Evolutionary conservation across 2,113 vertebrate species (phyloP).

Genomic region (Platysteira castanea): DNA sequence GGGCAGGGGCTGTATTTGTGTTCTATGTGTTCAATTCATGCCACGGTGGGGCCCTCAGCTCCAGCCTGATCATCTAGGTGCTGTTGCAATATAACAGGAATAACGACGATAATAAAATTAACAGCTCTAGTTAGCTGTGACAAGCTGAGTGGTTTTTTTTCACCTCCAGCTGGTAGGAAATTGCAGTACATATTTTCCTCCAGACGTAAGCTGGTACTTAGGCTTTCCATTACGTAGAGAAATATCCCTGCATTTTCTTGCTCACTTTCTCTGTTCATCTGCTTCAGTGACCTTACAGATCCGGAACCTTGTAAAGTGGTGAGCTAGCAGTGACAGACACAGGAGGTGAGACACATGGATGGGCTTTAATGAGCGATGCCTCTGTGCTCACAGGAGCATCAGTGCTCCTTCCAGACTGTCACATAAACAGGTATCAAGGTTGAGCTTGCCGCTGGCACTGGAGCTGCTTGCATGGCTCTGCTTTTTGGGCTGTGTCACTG

Average conservation of each 20-base stretch:
- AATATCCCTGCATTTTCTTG: background rate
- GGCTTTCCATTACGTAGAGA: background rate
- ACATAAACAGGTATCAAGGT: background rate
- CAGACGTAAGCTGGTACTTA: constrained; percentile 36
- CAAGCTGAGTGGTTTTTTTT: constrained; percentile 2
- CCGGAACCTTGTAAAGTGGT: background rate
- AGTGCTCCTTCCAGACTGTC: background rate
- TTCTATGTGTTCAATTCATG: background rate
- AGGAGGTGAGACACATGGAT: background rate
- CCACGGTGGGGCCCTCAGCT: background rate
- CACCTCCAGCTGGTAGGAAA: constrained; percentile 63
- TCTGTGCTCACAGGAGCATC: background rate
- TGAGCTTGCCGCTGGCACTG: background rate
- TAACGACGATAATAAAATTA: constrained; percentile 62
- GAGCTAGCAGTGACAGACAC: background rate
- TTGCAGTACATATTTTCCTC: constrained; percentile 63
- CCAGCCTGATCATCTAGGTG: background rate
- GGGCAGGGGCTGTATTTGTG: background rate
- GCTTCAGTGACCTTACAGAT: background rate
- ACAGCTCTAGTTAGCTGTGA: constrained; percentile 63
- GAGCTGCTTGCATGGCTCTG: background rate
- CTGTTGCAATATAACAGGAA: background rate
- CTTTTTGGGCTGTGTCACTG: background rate
- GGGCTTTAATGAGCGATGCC: background rate
- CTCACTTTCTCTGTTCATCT: constrained; percentile 13